Evolutionary conservation across 1,140 invertebrate species (phyloP), one percentile per base, ranked within the genome.

Genomic region (Drosophila biarmipes): DNA sequence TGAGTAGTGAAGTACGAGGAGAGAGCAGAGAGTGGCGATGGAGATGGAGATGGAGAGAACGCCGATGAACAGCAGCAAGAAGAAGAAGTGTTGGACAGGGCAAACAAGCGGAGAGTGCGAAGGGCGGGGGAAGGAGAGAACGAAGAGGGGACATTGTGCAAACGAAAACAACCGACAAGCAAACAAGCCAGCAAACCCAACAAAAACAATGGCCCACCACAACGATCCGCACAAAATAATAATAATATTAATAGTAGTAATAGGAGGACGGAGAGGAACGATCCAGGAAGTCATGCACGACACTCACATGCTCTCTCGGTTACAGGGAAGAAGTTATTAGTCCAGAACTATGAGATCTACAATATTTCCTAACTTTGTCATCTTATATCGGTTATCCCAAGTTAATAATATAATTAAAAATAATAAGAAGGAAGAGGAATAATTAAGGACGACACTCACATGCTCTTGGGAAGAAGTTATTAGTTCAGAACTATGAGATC

Each of bases 41-140:
- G n/a, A n/a, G n/a, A n/a, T n/a, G 56, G 71, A 52, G 75, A 67
- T 52, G 57, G 54, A 78, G 77, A 43, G 34, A 54, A 48, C 63
- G 48, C 66, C 27, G 34, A 56, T 12, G 31, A 40, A 38, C 12
- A 51, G 53, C 11, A 58, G 53, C 11, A 58, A 56, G 37, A 42
- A 56, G 37, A 42, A 58, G 19, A 46, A 59, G 62, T 69, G 63
- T 38, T 56, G 24, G 37, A 6, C 63, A 69, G 56, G 37, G 12
- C 63, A 69, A 69, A 69, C 42, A 69, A 69, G 10, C 24, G 19
- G 31, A 12, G 40, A 45, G 15, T 46, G 64, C 51, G 38, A 43
- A 29, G 34, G 34, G 40, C 37, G 15, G 37, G 64, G 64, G 38
- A 43, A 29, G 34, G 34, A 57, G 29, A 49, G 43, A 29, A 55